Percentiles rank a stretch among this genome's conserved stretches.
These are phyloP conservation scores for Alces alces DNA, from an alignment of 2,113 vertebrate species.

Conservation along the genomic window DNA sequence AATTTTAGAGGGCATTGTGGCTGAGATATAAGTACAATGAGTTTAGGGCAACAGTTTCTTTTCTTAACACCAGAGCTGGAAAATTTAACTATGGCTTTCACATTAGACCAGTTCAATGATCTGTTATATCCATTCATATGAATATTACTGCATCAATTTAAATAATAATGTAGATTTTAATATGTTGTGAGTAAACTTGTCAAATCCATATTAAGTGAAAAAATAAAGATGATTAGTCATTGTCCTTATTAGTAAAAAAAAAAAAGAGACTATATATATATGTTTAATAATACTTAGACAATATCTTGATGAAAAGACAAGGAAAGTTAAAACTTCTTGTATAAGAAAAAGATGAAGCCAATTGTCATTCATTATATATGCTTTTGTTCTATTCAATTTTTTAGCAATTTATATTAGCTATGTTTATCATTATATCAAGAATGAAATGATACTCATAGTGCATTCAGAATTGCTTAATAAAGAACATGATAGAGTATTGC, in stretches of 20 bases:
- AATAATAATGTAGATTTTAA: neutral
- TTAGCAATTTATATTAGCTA: neutral
- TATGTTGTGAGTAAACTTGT: neutral
- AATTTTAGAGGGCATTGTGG: neutral
- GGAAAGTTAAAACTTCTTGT: neutral
- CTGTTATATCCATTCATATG: neutral
- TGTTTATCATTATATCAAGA: neutral
- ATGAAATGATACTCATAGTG: neutral
- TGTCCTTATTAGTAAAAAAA: neutral
- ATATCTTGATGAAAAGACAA: neutral
- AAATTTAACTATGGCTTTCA: neutral
- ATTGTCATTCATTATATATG: neutral
- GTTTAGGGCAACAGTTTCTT: neutral
- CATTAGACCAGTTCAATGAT: neutral
- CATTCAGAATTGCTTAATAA: neutral
- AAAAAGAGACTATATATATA: neutral
- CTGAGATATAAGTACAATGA: neutral
- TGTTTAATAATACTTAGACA: neutral
- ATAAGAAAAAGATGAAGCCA: neutral
- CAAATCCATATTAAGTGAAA: neutral
- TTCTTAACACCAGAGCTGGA: neutral
- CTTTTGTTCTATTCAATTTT: neutral
- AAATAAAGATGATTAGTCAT: neutral
- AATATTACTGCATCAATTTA: neutral
- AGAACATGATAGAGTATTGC: neutral